Base-by-base conservation (phyloP, 2,113 vertebrate species). In the Bettongia penicillata region DNA sequence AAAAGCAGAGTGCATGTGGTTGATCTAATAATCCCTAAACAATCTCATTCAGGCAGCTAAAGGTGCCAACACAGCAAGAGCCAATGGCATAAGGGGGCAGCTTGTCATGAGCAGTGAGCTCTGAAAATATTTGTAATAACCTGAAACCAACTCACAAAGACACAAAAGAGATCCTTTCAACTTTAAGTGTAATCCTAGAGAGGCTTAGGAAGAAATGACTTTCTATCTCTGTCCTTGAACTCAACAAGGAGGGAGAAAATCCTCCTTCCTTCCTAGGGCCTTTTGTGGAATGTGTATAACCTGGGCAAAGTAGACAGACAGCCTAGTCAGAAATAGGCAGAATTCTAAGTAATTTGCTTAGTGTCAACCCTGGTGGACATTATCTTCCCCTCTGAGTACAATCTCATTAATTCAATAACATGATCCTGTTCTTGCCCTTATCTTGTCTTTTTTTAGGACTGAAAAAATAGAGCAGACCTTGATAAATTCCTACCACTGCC, bases 1-100 rank as follows among this genome's bases (percentile, higher is more conserved):
- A 99, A 99, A 98, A 98, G 98, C 98, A 23, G 49, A 61, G 97
- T 97, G 93, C 98, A 98, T 97, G 98, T 98, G 98, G 96, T 98
- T 98, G 97, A 95, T 95, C 94, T 95, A 92, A 95, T 98, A 99
- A 99, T 99, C 99, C 99, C 98, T 89, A 94, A 94, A 94, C 96
- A 96, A 94, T 99, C 94, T 98, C 57, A 92, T 96, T 94, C 97
- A 97, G 94, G 0, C 90, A 92, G 94, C 61, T 53, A 84, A 91
- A 92, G 77, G 16, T 92, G 90, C 90, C 90, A 96, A 91, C 96
- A 95, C 93, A 96, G 96, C 92, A 77, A 50, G 92, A 84, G n/a
- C 68, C 61, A 84, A 43, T 84, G 68, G 43, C n/a, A 84, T 77
- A 43, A 77, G 68, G 93, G 51, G 23, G 51, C 90, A 95, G 50